Evolutionary conservation across 2,113 vertebrate species (phyloP).

Genomic region (Gallinago jamesoni): DNA sequence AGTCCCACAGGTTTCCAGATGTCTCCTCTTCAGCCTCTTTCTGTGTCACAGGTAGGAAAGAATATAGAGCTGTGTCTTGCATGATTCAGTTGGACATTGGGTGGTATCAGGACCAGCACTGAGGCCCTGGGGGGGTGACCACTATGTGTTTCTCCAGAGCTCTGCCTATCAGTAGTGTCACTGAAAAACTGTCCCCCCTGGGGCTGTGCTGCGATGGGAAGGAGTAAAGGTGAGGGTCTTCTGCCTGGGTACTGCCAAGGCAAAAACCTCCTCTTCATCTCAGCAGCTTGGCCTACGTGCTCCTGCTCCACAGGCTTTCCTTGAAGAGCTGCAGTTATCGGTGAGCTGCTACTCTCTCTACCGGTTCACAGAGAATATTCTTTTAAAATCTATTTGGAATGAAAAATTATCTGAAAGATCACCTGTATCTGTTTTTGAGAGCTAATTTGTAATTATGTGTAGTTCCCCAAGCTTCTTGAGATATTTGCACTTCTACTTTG

Average conservation of each 20-base stretch:
- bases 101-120: not conserved
- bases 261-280: not conserved
- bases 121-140: not conserved
- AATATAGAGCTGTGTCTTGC: not conserved
- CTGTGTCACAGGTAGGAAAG: not conserved
- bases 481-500: constrained; percentile 31
- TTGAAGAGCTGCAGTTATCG: not conserved
- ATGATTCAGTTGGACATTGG: not conserved
- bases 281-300: fast-evolving
- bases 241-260: not conserved
- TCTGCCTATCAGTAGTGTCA: not conserved
- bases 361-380: not conserved
- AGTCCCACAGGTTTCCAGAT: not conserved
- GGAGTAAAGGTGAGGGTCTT: not conserved
- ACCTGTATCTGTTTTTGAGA: constrained; percentile 6
- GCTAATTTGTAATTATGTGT: constrained; percentile 6
- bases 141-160: not conserved
- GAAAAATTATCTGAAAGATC: constrained; percentile 19
- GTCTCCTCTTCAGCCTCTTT: not conserved
- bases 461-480: constrained; percentile 26
- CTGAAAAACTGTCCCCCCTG: not conserved
- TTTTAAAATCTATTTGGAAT: not conserved
- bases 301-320: not conserved
- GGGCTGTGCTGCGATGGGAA: not conserved
- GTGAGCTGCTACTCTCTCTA: not conserved